A percentile compares a stretch with the other conserved stretches of the same genome.
phyloP scores from a whole-genome alignment of 2,888 invertebrate species.

The Hemistola chrysoprasaria region DNA sequence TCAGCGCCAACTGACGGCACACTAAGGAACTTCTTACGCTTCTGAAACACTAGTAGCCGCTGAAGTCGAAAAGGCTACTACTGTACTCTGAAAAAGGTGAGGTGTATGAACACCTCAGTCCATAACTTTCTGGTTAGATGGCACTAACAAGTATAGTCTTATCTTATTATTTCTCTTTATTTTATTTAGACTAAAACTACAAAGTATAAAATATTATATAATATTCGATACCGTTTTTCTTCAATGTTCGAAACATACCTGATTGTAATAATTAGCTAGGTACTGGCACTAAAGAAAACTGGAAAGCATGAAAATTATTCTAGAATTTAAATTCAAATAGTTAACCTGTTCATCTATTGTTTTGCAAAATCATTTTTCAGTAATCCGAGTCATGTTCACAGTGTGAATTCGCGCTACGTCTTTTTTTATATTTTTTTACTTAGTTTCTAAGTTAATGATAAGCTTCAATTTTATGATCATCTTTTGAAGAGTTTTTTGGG shows the following conservation, averaged over 20 bases:
- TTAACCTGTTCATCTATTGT: conserved; percentile 7
- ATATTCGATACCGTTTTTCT: no score
- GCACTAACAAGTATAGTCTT: no score
- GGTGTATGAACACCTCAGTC: conserved; percentile 13
- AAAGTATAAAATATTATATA: no score
- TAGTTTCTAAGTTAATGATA: conserved; percentile 75
- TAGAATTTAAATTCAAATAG: conserved; percentile 48
- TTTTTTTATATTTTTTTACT: conserved; percentile 56
- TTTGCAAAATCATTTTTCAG: conserved; percentile 43
- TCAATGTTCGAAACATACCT: no score
- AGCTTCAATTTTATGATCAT: conserved; percentile 54
- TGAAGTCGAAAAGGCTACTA: no score
- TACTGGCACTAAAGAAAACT: conserved; percentile 14
- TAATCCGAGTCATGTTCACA: conserved; percentile 65
- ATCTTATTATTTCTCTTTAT: no score
- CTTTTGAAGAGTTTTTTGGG: conserved; percentile 48
- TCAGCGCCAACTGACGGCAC: conserved; percentile 45
- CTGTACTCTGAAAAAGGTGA: not conserved
- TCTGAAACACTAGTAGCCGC: no score
- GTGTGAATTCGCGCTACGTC: conserved; percentile 51
- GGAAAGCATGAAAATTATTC: conserved; percentile 28
- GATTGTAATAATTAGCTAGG: no score
- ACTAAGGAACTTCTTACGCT: no score
- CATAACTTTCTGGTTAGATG: conserved; percentile 16
- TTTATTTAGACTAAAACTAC: no score